Evolutionary conservation across 2,113 vertebrate species (phyloP), one percentile per base, ranked within the genome.

Genomic region (Dryoscopus gambensis): DNA sequence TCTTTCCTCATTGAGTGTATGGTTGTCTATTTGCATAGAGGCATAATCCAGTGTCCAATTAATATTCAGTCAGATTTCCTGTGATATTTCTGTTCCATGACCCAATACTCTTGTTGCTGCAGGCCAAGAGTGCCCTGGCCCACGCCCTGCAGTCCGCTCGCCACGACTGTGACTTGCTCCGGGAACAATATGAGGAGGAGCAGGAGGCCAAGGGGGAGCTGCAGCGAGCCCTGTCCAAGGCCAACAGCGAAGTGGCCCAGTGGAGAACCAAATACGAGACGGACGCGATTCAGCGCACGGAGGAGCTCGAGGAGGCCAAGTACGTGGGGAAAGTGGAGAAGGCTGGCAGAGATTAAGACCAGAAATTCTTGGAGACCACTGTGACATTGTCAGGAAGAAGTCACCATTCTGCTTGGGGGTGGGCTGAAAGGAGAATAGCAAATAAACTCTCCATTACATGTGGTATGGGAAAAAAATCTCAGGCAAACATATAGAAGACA

Each of bases 241-340:
- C 98, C 90, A 99, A 99, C 90, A 96, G 92, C 2, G 98, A 99
- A 91, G 97, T 98, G 56, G 98, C 98, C 11, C 98, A 98, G 89
- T 99, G 98, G 98, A 98, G 99, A 88, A 99, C 97, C 87, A 98
- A 98, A 83, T 99, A 99, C 1, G 98, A 99, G 93, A 98, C 98
- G 0, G 99, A 99, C 0, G 98, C 98, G 80, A 98, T 99, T 91
- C 98, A 98, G 60, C 98, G 98, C 86, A 99, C 98, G 0, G 98
- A 99, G 77, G 99, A 99, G 91, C 97, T 99, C 13, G 99, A 99
- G 74, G 99, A 98, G 39, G 98, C 99, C 73, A 99, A 98, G 97
- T 98, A 96, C 1, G 50, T 33, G 28, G 68, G 49, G 15, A 22
- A 28, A 13, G 11, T 37, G 9, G 37, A 6, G 16, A 60, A 49